phyloP scores from a whole-genome alignment of 2,797 vertebrate species.

The Florisuga fusca region DNA sequence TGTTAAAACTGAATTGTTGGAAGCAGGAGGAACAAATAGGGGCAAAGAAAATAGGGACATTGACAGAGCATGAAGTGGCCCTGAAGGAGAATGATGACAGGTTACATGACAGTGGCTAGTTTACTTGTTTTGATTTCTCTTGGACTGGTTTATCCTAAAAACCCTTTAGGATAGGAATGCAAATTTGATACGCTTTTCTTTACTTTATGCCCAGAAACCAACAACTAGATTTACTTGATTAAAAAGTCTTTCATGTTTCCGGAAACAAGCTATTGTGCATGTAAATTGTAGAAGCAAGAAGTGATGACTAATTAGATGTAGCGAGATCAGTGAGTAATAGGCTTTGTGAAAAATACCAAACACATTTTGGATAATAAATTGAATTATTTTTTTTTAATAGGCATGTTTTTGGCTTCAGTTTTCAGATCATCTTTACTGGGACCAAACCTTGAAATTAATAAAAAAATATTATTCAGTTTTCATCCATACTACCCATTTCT shows the following conservation, averaged over 20 bases:
- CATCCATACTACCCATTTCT: not conserved
- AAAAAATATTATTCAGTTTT: not conserved
- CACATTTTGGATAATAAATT: not conserved
- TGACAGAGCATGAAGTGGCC: not conserved
- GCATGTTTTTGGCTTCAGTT: not conserved
- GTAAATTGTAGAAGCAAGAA: not conserved
- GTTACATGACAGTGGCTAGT: not conserved
- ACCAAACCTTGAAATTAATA: not conserved
- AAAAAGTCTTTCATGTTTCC: not conserved
- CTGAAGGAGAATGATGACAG: not conserved
- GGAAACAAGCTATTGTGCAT: not conserved
- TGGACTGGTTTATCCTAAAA: not conserved
- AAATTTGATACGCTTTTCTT: not conserved
- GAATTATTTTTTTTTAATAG: not conserved
- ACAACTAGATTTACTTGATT: not conserved
- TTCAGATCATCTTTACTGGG: not conserved
- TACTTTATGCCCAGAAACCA: not conserved
- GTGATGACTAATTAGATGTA: not conserved
- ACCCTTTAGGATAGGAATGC: not conserved
- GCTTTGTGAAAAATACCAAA: not conserved
- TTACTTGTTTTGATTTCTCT: not conserved
- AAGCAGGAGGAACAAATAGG: not conserved
- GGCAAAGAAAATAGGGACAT: not conserved
- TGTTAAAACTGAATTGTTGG: not conserved
- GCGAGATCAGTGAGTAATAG: not conserved